Conservation (phyloP, 2,113 vertebrate genomes). For the Bambusicola thoracicus region DNA sequence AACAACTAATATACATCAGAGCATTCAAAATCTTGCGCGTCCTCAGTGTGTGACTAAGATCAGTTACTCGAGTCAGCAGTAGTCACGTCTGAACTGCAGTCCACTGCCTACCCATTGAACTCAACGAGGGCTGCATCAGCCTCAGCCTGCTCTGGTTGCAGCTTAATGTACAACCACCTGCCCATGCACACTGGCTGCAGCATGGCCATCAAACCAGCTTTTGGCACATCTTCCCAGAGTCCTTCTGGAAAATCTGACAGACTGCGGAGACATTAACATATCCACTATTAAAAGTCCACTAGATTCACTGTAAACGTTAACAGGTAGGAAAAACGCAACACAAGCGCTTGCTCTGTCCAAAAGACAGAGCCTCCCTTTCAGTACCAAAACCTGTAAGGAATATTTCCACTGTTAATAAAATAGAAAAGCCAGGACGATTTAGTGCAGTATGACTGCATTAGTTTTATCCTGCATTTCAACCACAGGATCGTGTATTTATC, state of each 20-base stretch:
- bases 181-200: neutral
- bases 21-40: neutral
- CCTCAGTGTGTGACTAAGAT: neutral
- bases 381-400: neutral
- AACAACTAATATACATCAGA: neutral
- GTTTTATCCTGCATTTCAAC: neutral
- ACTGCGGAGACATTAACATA: neutral
- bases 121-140: neutral
- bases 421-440: neutral
- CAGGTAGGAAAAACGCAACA: neutral
- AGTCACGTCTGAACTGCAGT: neutral
- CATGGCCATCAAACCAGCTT: neutral
- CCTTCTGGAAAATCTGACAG: neutral
- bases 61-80: neutral
- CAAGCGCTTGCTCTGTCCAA: neutral
- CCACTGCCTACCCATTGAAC: neutral
- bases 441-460: neutral
- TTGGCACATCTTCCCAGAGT: neutral
- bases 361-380: neutral
- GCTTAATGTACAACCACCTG: neutral
- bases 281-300: fast-evolving
- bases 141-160: neutral
- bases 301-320: neutral
- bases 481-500: neutral
- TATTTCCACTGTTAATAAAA: neutral